A percentile compares a stretch with the other conserved stretches of the same genome.
phyloP scores from a whole-genome alignment of 2,113 vertebrate species.

The Aplodontia rufa region DNA sequence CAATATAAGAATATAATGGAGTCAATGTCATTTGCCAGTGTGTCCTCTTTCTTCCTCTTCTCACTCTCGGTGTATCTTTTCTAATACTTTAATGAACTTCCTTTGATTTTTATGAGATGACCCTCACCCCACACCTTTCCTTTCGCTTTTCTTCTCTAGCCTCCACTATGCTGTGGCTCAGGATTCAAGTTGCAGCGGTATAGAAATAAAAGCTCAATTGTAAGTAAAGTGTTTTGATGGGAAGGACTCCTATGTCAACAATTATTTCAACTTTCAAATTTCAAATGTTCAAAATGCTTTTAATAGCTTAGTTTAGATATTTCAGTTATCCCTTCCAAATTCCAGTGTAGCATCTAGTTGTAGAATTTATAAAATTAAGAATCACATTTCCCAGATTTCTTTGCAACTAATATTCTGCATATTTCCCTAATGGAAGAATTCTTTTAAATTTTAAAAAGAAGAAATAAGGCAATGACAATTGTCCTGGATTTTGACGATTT shows the following conservation, averaged over 20 bases:
- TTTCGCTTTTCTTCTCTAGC: too few relatives aligned
- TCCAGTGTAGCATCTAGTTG: neutral
- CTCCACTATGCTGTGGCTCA: too few relatives aligned
- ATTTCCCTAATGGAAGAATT: neutral
- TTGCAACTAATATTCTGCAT: neutral
- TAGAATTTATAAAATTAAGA: neutral
- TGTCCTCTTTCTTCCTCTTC: too few relatives aligned
- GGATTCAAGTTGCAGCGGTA: too few relatives aligned
- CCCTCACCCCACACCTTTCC: too few relatives aligned
- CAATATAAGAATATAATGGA: too few relatives aligned
- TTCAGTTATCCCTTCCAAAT: neutral
- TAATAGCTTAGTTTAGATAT: neutral
- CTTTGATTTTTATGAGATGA: too few relatives aligned
- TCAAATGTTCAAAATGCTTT: neutral
- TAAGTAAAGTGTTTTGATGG: neutral
- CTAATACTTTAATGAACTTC: too few relatives aligned
- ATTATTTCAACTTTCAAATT: neutral
- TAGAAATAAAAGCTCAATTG: neutral
- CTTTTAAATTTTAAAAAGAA: neutral
- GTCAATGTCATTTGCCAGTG: too few relatives aligned
- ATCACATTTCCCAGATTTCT: neutral
- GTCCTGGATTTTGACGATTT: neutral
- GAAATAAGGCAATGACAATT: neutral
- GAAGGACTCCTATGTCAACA: neutral
- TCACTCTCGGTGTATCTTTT: too few relatives aligned